Conservation (phyloP, 1,140 invertebrate genomes). For the Pseudomyrmex dendroicus region DNA sequence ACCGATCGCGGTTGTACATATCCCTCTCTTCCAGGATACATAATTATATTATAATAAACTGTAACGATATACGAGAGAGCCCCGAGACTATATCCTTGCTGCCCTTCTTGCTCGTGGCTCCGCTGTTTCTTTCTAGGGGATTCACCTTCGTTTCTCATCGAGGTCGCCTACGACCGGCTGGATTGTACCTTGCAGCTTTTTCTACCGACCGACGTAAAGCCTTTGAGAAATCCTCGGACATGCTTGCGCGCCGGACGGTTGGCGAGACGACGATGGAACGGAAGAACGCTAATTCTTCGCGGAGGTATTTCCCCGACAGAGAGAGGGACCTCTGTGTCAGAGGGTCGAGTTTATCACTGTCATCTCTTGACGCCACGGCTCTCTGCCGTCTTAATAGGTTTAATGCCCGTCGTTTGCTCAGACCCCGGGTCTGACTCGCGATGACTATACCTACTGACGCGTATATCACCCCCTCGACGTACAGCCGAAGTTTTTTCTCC, state of each 20-base stretch:
- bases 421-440: slow-evolving; percentile 65
- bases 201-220: slow-evolving; percentile 28
- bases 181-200: slow-evolving; percentile 45
- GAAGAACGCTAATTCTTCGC: slow-evolving; percentile 74
- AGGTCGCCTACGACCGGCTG: slow-evolving; percentile 50
- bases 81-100: slow-evolving; percentile 30
- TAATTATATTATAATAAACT: slow-evolving; percentile 86
- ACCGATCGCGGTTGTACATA: slow-evolving; percentile 70
- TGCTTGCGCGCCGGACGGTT: slow-evolving; percentile 7
- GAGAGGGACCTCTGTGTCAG: slow-evolving; percentile 75
- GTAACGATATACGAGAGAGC: slow-evolving; percentile 79
- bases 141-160: slow-evolving; percentile 28
- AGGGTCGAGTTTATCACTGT: slow-evolving; percentile 81
- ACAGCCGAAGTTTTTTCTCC: slow-evolving; percentile 1
- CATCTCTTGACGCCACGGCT: slow-evolving; percentile 78
- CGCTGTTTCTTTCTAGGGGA: slow-evolving; percentile 19
- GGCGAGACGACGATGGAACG: slow-evolving; percentile 58
- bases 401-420: slow-evolving; percentile 76
- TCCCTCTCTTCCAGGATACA: slow-evolving; percentile 79
- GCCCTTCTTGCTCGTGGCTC: slow-evolving; percentile 60
- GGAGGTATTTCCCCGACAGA: slow-evolving; percentile 66
- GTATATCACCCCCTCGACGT: not conserved
- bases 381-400: slow-evolving; percentile 79
- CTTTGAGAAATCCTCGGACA: slow-evolving; percentile 32
- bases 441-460: slow-evolving; percentile 59